Evolutionary conservation across 1,140 invertebrate species (phyloP), one percentile per base, ranked within the genome.

Genomic region (Nixonia krombeini): DNA sequence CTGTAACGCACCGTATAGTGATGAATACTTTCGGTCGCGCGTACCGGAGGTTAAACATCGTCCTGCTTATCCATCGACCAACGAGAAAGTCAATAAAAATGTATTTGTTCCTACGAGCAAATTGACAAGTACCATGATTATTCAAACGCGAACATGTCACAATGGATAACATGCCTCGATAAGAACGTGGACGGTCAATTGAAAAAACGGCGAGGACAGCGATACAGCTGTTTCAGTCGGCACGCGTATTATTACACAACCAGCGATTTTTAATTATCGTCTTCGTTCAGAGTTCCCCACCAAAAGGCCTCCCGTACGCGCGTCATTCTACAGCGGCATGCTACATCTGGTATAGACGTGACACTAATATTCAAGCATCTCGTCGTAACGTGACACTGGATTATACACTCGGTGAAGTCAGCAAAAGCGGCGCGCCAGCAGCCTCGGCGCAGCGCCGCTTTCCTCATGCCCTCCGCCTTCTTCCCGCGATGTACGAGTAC

Each of bases 251-350:
- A 21, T 40, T 40, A 40, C 18, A 40, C 37, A 40, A 40, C 1
- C 37, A 40, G 37, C 37, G 37, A 40, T 40, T 40, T 40, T 40
- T 40, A 18, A 40, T 40, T 40, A 40, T 18, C 37, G 37, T 13
- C 9, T 13, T 33, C 12, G 31, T 13, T 10, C 31, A 10, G 31
- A 10, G 31, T 10, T 16, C 37, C 37, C 37, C 37, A 1, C 37
- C 15, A 40, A 40, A n/a, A 40, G 37, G n/a, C 12, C 37, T 40
- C 37, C 4, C 15, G 10, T 3, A 17, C 37, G 37, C 18, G 16
- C n/a, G 31, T 33, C 31, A 33, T 33, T 10, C 31, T 33, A 33
- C 10, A 12, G 12, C 10, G 3, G 12, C 10, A 33, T 10, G 10
- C n/a, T 12, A 33, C 2, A 13, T 13, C 31, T n/a, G n/a, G 7